Evolutionary conservation across 2,113 vertebrate species (phyloP).

Genomic region (Eptatretus burgeri): DNA sequence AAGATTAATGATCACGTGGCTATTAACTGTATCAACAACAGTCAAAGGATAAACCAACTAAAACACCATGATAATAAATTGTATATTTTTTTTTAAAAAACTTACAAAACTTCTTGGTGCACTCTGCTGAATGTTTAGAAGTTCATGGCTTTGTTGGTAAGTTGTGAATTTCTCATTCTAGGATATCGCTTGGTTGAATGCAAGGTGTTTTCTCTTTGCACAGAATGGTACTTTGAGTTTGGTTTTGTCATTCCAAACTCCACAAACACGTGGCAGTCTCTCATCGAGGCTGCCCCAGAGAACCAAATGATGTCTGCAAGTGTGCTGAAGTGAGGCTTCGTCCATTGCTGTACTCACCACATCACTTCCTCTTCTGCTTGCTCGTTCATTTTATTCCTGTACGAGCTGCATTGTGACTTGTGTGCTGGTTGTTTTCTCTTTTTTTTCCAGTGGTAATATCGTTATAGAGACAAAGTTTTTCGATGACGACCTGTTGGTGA

Average conservation of each 20-base stretch:
- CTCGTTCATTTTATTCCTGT: background rate
- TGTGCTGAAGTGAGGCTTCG: slow-evolving; percentile 57
- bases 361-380: background rate
- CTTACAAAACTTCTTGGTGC: no score
- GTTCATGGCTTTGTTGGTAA: no score
- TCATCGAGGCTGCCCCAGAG: slow-evolving; percentile 93
- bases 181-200: no score
- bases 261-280: slow-evolving; percentile 97
- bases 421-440: slow-evolving; percentile 11
- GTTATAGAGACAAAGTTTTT: slow-evolving; percentile 99
- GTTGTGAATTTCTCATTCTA: no score
- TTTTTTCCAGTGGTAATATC: slow-evolving; percentile 50
- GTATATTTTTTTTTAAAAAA: no score
- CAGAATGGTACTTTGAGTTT: slow-evolving; percentile 99
- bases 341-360: background rate
- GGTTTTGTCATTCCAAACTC: slow-evolving; percentile 97
- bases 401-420: background rate
- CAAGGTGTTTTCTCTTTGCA: slow-evolving; percentile 10
- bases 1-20: no score
- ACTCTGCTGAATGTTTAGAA: no score
- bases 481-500: slow-evolving; percentile 83
- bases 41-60: no score
- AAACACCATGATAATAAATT: no score
- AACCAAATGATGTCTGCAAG: slow-evolving; percentile 99
- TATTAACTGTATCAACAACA: no score